Evolutionary conservation across 2,113 vertebrate species (phyloP), one percentile per base, ranked within the genome.

Genomic region (Cnemophilus loriae): DNA sequence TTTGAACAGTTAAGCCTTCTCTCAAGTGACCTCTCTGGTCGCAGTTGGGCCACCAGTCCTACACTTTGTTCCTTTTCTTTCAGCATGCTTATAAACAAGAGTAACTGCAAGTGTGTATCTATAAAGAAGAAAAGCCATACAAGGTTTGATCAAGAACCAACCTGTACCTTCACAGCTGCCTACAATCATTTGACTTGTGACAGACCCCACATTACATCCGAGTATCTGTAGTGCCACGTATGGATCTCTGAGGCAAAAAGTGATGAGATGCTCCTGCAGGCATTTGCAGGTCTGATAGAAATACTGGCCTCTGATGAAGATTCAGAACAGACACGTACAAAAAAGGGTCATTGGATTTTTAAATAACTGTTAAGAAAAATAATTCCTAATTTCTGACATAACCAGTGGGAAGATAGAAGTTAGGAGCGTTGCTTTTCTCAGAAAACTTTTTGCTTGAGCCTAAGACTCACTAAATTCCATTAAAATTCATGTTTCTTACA

Each of bases 1-100:
- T 96, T 93, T 68, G 77, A 89, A 93, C 63, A 92, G 81, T 55
- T 85, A 79, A 87, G 55, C 59, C 65, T 90, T 95, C 90, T 93
- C 81, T 87, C 70, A 73, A 87, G 81, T 85, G 46, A 94, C 50
- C 37, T 63, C 56, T 84, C 74, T 83, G 44, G 47, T 41, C 0
- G 0, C 56, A 56, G 57, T 16, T 44, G 39, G 50, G 81, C 82
- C 53, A 80, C 32, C 50, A 82, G 70, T 57, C 63, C 64, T 78
- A 71, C 17, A 55, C 19, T 87, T 56, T 52, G 47, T 39, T 85
- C 74, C 16, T 77, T 94, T 78, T 57, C 50, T 75, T 82, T 81
- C 23, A 87, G 37, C 27, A 37, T 13, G 21, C 22, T 73, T 57
- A 53, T 27, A 80, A 89, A 75, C n/a, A 75, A 69, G 83, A 84